Evolutionary conservation across 1,140 invertebrate species (phyloP).

Genomic region (Cydia amplana): DNA sequence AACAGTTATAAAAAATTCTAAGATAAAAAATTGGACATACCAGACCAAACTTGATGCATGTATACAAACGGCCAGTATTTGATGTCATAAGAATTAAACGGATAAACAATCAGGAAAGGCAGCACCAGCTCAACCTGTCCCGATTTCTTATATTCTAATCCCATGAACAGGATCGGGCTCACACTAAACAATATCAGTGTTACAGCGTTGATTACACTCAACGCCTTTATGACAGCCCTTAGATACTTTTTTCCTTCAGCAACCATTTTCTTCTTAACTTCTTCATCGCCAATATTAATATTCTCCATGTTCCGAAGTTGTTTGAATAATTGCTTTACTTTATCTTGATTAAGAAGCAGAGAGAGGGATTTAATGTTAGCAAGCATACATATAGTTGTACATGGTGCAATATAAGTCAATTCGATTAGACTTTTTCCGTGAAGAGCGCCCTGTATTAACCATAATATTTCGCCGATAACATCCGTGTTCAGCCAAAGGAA

Average conservation of each 20-base stretch:
- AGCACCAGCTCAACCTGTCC: slow-evolving; percentile 37
- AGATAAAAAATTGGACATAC: slow-evolving; percentile 42
- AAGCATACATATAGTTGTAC: neutral
- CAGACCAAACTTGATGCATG: slow-evolving; percentile 43
- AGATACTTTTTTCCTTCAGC: neutral
- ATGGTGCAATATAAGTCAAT: neutral
- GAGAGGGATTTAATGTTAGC: neutral
- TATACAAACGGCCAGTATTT: slow-evolving; percentile 45
- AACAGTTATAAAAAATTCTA: too few relatives aligned
- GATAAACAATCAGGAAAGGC: slow-evolving; percentile 44
- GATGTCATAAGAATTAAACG: slow-evolving; percentile 44
- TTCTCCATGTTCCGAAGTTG: neutral
- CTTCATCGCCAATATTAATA: neutral
- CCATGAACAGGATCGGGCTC: slow-evolving; percentile 39
- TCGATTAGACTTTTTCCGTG: slow-evolving; percentile 45
- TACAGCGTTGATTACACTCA: slow-evolving; percentile 24
- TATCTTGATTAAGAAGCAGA: neutral
- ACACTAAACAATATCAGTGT: slow-evolving; percentile 37
- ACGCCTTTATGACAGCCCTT: neutral
- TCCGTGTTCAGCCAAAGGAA: slow-evolving; percentile 46
- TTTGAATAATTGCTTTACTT: neutral
- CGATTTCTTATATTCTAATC: slow-evolving; percentile 40
- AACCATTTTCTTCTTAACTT: slow-evolving; percentile 9
- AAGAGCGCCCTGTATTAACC: slow-evolving; percentile 44
- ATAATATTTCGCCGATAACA: slow-evolving; percentile 45